phyloP scores from a whole-genome alignment of 2,888 invertebrate species.

The Hydropsyche betteni region DNA sequence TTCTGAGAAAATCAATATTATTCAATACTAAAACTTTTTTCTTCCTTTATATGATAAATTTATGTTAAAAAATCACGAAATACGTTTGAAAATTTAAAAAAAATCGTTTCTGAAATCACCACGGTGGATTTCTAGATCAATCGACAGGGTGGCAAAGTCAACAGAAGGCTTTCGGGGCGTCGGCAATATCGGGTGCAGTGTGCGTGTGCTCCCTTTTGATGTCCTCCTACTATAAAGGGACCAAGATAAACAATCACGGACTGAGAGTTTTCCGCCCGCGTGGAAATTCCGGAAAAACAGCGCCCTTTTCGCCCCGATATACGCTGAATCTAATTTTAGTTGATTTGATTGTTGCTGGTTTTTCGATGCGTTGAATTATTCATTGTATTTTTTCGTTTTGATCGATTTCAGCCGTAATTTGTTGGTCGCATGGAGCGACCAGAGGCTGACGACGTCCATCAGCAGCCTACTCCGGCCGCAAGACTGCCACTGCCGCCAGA shows the following conservation, averaged over 20 bases:
- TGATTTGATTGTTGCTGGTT: neutral
- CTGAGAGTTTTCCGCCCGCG: conserved; percentile 4
- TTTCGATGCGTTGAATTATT: neutral
- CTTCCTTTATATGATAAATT: too few relatives aligned
- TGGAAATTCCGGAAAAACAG: conserved; percentile 1
- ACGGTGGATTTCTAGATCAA: too few relatives aligned
- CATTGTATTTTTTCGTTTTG: conserved; percentile 1
- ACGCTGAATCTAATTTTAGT: neutral
- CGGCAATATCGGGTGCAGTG: too few relatives aligned
- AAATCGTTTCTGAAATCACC: too few relatives aligned
- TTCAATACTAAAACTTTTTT: too few relatives aligned
- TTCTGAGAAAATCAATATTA: too few relatives aligned
- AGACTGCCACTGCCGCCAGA: conserved; percentile 33
- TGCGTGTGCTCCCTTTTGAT: too few relatives aligned
- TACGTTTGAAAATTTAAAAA: too few relatives aligned
- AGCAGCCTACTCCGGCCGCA: conserved; percentile 39
- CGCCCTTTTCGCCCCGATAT: neutral
- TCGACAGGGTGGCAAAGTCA: too few relatives aligned
- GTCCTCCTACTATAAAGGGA: neutral
- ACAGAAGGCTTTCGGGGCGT: too few relatives aligned
- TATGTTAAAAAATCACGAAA: too few relatives aligned
- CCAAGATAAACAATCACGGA: conserved; percentile 19
- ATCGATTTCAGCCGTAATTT: conserved; percentile 35
- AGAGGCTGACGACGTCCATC: conserved; percentile 39
- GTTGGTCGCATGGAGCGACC: conserved; percentile 46